A percentile compares a stretch with the other conserved stretches of the same genome.
Evolutionary conservation across 2,888 invertebrate genomes (phyloP).

Genomic region (Quadroppia sp.): DNA sequence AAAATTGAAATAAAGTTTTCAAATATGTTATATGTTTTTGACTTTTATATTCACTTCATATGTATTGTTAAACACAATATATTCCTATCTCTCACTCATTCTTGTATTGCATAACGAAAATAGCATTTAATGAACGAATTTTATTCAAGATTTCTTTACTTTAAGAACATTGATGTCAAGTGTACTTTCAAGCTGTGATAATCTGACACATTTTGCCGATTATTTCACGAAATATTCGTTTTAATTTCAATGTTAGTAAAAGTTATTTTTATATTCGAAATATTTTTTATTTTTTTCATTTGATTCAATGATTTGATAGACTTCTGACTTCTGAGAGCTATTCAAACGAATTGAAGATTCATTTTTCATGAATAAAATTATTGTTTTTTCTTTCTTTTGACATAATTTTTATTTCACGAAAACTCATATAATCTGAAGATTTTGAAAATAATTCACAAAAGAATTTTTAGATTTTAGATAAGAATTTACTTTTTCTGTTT

Average conservation of each 20-base stretch:
- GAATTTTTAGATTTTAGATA: too few relatives aligned
- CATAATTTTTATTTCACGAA: too few relatives aligned
- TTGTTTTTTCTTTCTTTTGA: too few relatives aligned
- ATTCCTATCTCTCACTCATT: not conserved
- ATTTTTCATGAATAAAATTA: too few relatives aligned
- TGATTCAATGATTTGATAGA: too few relatives aligned
- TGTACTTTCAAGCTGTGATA: conserved; percentile 13
- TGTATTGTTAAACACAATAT: not conserved
- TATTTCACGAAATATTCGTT: not conserved
- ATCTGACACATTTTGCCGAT: not conserved
- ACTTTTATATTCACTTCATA: not conserved
- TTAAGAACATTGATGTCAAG: not conserved
- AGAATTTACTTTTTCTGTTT: too few relatives aligned
- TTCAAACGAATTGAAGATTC: too few relatives aligned
- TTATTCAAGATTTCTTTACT: not conserved
- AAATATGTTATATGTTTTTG: not conserved
- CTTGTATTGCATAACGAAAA: not conserved
- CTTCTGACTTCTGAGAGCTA: too few relatives aligned
- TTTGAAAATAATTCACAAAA: too few relatives aligned
- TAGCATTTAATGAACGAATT: not conserved
- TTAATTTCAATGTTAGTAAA: not conserved
- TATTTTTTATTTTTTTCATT: too few relatives aligned
- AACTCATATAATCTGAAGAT: too few relatives aligned
- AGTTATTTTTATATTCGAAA: not conserved
- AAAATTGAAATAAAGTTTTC: not conserved